Percentiles rank a stretch among this genome's conserved stretches.
Conservation (phyloP, 2,113 vertebrate genomes). For the Cynocephalus volans region DNA sequence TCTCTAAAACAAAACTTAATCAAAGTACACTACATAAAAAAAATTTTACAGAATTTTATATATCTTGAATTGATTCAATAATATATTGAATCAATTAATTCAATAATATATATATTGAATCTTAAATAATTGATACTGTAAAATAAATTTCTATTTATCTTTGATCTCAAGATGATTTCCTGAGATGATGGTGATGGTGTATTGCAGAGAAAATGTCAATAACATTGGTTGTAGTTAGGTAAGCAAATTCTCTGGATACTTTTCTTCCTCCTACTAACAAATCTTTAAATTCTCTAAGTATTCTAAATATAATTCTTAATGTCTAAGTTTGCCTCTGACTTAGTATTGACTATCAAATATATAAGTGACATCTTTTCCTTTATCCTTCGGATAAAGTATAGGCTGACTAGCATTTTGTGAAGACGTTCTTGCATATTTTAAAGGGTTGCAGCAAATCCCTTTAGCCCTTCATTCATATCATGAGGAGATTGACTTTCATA, state of each 20-base stretch:
- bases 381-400: neutral
- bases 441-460: neutral
- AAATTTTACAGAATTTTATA: neutral
- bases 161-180: neutral
- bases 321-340: neutral
- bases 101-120: neutral
- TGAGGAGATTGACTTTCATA: neutral
- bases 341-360: slow-evolving; percentile 21
- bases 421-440: neutral
- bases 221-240: neutral
- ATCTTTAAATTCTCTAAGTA: neutral
- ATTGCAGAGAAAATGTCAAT: neutral
- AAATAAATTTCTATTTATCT: slow-evolving; percentile 16
- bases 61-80: no score
- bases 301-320: slow-evolving; percentile 32
- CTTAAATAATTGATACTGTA: neutral
- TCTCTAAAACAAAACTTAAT: neutral
- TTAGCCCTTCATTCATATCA: neutral
- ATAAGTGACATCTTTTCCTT: neutral
- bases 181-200: neutral
- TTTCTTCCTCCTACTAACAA: neutral
- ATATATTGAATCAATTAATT: no score
- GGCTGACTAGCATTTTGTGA: neutral
- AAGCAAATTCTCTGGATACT: neutral
- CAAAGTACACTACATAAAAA: slow-evolving; percentile 1